Evolutionary conservation across 1,140 invertebrate genomes (phyloP).

Genomic region (Philotrypesis tridentata): DNA sequence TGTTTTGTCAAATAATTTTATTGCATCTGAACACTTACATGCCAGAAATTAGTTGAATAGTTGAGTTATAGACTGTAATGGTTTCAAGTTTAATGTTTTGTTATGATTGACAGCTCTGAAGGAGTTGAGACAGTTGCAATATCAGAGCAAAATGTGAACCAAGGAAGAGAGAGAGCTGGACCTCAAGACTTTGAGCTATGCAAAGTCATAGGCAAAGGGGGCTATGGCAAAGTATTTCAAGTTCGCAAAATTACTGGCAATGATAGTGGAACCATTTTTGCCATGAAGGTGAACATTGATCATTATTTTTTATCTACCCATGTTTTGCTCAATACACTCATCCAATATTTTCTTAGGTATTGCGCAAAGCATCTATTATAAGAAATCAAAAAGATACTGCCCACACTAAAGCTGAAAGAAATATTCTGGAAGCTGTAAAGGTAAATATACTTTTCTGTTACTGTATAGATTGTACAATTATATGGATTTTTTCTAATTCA

Average conservation of each 20-base stretch:
- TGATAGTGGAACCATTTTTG: constrained; percentile 95
- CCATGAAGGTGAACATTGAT: constrained; percentile 89
- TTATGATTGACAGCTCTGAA: constrained; percentile 77
- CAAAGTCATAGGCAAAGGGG: constrained; percentile 98
- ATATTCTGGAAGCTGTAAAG: constrained; percentile 98
- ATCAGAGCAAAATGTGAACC: constrained; percentile 91
- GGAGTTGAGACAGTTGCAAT: constrained; percentile 89
- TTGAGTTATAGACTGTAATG: neutral
- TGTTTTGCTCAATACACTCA: neutral
- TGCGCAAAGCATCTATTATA: constrained; percentile 98
- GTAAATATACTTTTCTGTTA: constrained; percentile 69
- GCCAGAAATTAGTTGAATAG: no score
- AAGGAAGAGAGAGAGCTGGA: constrained; percentile 85
- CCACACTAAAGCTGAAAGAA: constrained; percentile 99
- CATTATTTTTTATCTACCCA: neutral
- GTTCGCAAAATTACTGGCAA: constrained; percentile 94
- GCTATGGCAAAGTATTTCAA: constrained; percentile 98
- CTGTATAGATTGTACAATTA: constrained; percentile 16
- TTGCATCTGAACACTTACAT: no score
- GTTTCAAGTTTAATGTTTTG: neutral
- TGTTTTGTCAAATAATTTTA: no score
- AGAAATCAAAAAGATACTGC: constrained; percentile 99
- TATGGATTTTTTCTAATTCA: neutral
- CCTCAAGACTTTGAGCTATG: constrained; percentile 95
- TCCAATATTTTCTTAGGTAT: constrained; percentile 71